Evolutionary conservation across 2,113 vertebrate species (phyloP).

Genomic region (Nerophis ophidion): DNA sequence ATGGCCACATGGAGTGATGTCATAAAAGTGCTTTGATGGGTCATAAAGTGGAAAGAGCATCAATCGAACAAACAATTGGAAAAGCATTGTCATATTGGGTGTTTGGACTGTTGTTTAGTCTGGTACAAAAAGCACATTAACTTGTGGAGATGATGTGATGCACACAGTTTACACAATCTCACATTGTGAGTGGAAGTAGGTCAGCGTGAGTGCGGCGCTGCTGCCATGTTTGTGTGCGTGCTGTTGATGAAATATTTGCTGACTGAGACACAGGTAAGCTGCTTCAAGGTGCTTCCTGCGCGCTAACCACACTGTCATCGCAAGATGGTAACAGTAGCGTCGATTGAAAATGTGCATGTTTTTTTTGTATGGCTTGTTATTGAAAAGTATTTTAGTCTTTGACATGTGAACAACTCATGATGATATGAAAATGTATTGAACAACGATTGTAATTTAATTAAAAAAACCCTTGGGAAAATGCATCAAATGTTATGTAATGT

Average conservation of each 20-base stretch:
- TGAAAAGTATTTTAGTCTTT: slow-evolving; percentile 26
- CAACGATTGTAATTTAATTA: slow-evolving; percentile 66
- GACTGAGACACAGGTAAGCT: not conserved
- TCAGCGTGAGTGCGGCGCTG: not conserved
- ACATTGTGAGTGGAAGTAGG: not conserved
- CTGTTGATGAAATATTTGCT: not conserved
- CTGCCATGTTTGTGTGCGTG: not conserved
- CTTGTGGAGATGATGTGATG: not conserved
- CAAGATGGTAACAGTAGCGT: not conserved
- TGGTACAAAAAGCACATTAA: slow-evolving; percentile 17
- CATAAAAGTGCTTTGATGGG: too few relatives aligned
- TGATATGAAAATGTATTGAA: slow-evolving; percentile 29
- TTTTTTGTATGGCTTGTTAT: slow-evolving; percentile 52
- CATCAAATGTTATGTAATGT: slow-evolving; percentile 8
- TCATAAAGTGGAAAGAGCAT: too few relatives aligned
- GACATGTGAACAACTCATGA: slow-evolving; percentile 24
- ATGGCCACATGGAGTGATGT: too few relatives aligned
- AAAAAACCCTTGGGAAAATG: slow-evolving; percentile 32
- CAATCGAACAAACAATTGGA: not conserved
- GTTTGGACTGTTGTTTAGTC: not conserved
- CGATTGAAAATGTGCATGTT: slow-evolving; percentile 32
- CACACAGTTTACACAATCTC: not conserved
- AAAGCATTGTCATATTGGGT: slow-evolving; percentile 2
- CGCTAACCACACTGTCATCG: not conserved
- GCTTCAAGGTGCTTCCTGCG: not conserved